Base-by-base conservation (phyloP, 1,140 invertebrate species). In the Solenopsis invicta region DNA sequence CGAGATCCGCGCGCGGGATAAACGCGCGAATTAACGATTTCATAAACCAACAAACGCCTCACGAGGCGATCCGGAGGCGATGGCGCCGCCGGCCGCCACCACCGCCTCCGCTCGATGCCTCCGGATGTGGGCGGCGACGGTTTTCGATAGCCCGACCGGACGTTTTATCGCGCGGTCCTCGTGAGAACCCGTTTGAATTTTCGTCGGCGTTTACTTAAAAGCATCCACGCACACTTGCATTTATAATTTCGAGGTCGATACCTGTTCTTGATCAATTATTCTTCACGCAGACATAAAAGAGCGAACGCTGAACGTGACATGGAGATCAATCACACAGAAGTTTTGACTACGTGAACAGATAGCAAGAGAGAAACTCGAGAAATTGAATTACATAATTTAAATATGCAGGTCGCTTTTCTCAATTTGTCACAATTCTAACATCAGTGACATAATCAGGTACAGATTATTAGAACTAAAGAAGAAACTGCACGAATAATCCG, bases 121-220 rank as follows among this genome's bases (percentile, higher is more conserved):
- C 88, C 92, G 92, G 92, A 93, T 92, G 92, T 93, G 90, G 92
- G 92, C 92, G 92, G 88, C 88, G 56, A 89, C 88, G 87, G 48
- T 82, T 81, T 90, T 74, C 59, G 87, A 89, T 76, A 87, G 88
- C 59, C 67, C 61, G 69, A 88, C 78, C 89, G 24, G 85, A 77
- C 89, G 72, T 89, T 66, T 66, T 89, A 89, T 90, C 85, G 67
- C 71, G 85, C 74, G 86, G 88, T 89, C 80, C 69, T 77, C 88
- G 88, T 90, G 89, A 89, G 88, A 90, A 90, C 52, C 48, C 50
- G 52, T 75, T 59, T 61, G 34, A 69, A 69, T 76, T 86, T 86
- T 54, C 54, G 69, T 41, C 61, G 13, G 13, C 24, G 10, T 74
- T 74, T 54, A 54, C 45, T 21, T 54, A 24, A 52, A 10, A 66